Base-by-base conservation (phyloP, 2,113 vertebrate genomes). In the Coryphaenoides rupestris region DNA sequence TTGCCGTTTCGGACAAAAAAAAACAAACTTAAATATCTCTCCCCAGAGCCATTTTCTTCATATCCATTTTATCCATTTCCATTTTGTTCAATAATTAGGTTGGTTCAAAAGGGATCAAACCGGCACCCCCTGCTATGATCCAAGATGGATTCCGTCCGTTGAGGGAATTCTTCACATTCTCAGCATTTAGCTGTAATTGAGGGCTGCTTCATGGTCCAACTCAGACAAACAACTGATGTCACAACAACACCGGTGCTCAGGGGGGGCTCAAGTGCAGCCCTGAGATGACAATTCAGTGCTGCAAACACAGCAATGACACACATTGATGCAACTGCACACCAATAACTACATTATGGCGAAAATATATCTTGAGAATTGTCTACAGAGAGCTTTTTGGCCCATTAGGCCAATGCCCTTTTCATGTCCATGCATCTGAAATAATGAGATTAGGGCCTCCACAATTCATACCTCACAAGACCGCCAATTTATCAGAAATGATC, bases 151-250 rank as follows among this genome's bases (percentile, higher is more conserved):
- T 75, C 63, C 45, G 49, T 58, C 65, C 55, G n/a, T 40, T 21
- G 75, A 60, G 69, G 60, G 65, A 82, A 86, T 80, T 82, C 78
- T 55, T 73, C 54, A 73, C 80, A 87, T 88, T 87, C 84, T 80
- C 69, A 3, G 40, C 72, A 78, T 86, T 82, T 77, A 77, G 74
- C 55, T 53, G 64, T 79, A 85, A 84, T 84, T 82, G 62, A 72
- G 46, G 59, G 64, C 59, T 21, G 55, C 4, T 54, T 75, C 60
- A 65, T 73, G 75, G 70, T 73, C 64, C 66, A 64, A 57, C 64
- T 63, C 21, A 50, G 28, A 55, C 66, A 65, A 28, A 40, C 64
- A 56, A 12, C 3, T 15, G 59, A 57, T 53, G 65, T 62, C 21
- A 58, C 62, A 65, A 76, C 62, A 65, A 76, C 58, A 55, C 49